Percentiles rank a stretch among this genome's conserved stretches.
phyloP scores from a whole-genome alignment of 1,140 invertebrate genomes.

The Anastrepha obliqua region DNA sequence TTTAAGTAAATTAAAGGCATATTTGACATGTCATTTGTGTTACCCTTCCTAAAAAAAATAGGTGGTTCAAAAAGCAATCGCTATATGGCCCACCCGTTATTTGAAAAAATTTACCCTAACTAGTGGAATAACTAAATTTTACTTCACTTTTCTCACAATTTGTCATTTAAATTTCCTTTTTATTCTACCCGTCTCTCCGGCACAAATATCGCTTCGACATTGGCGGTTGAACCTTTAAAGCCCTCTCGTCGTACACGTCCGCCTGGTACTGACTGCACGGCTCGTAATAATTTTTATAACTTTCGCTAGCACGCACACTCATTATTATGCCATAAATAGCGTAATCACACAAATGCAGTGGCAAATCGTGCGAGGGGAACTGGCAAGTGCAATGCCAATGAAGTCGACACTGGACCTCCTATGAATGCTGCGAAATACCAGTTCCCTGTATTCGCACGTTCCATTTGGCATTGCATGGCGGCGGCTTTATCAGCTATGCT shows the following conservation, averaged over 20 bases:
- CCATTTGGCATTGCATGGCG: background rate
- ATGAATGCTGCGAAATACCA: slow-evolving; percentile 1
- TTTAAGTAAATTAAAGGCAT: no score
- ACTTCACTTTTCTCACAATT: no score
- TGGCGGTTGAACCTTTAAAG: no score
- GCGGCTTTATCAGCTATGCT: background rate
- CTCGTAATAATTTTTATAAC: slow-evolving; percentile 19
- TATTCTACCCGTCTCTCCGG: no score
- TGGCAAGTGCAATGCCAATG: slow-evolving; percentile 5
- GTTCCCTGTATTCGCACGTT: background rate
- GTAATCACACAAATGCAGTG: slow-evolving; percentile 25
- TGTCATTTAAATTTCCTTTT: no score
- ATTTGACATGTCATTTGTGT: no score
- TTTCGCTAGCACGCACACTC: slow-evolving; percentile 6
- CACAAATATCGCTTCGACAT: no score
- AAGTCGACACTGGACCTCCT: background rate
- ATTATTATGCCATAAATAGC: slow-evolving; percentile 48
- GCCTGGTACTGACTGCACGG: background rate
- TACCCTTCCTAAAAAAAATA: no score
- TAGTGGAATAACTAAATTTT: no score
- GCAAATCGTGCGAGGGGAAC: background rate
- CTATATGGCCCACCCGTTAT: no score
- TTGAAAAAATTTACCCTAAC: no score
- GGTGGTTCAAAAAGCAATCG: no score
- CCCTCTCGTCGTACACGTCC: background rate